These are phyloP conservation scores for Buathra laborator DNA, from an alignment of 2,888 invertebrate species.

Conservation along the genomic window DNA sequence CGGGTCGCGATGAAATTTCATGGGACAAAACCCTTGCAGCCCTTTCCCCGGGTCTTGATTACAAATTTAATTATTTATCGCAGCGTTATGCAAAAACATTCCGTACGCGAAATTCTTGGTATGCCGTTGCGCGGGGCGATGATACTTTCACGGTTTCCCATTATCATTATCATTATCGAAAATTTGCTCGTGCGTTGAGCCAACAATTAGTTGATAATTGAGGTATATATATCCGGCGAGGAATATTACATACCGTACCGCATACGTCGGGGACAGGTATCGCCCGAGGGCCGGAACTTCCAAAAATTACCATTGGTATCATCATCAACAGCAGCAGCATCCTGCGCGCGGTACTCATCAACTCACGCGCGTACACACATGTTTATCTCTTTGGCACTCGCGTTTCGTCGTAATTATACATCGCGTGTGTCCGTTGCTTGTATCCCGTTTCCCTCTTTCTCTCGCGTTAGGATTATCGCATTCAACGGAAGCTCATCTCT, in stretches of 20 bases:
- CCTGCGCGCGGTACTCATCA: conserved; percentile 14
- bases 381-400: conserved; percentile 30
- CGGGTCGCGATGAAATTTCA: too few species aligned
- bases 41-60: too few species aligned
- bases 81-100: conserved; percentile 7
- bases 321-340: conserved; percentile 7
- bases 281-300: conserved; percentile 46
- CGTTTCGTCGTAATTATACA: conserved; percentile 48
- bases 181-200: conserved; percentile 45
- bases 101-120: conserved; percentile 2
- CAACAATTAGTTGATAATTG: conserved; percentile 59
- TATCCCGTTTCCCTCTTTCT: background rate
- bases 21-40: too few species aligned
- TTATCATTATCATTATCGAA: conserved; percentile 46
- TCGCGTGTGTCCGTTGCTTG: background rate
- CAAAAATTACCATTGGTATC: conserved; percentile 49
- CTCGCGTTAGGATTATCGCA: conserved; percentile 28
- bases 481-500: conserved; percentile 13
- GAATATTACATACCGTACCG: conserved; percentile 38
- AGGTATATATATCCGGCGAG: conserved; percentile 43
- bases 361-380: background rate
- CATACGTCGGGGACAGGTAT: conserved; percentile 54
- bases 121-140: background rate
- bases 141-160: conserved; percentile 5
- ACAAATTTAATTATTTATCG: too few species aligned